A percentile compares a stretch with the other conserved stretches of the same genome.
Evolutionary conservation across 1,140 invertebrate genomes (phyloP).

Genomic region (Cepaea nemoralis): DNA sequence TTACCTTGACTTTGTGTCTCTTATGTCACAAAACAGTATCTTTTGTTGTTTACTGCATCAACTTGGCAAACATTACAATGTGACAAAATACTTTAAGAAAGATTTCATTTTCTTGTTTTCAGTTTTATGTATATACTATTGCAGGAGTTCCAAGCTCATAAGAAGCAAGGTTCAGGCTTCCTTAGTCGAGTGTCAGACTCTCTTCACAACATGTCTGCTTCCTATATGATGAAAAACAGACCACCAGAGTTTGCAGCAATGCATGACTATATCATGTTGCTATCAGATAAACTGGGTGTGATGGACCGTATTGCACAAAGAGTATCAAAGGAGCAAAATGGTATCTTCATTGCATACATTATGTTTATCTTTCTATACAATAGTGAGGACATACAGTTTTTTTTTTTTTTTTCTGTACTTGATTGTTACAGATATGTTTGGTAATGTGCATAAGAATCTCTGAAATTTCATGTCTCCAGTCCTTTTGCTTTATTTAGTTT

Average conservation of each 20-base stretch:
- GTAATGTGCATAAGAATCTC: too few relatives aligned
- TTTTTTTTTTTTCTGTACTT: neutral
- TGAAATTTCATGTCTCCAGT: too few relatives aligned
- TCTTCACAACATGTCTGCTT: conserved; percentile 76
- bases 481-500: too few relatives aligned
- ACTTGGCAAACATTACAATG: too few relatives aligned
- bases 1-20: too few relatives aligned
- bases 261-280: conserved; percentile 77
- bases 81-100: too few relatives aligned
- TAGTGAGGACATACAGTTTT: neutral
- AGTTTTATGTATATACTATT: too few relatives aligned
- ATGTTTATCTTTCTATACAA: neutral
- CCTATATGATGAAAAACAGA: conserved; percentile 76
- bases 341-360: conserved; percentile 61
- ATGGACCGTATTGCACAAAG: conserved; percentile 80
- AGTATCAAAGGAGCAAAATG: conserved; percentile 80
- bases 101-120: too few relatives aligned
- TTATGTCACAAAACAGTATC: too few relatives aligned
- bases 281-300: conserved; percentile 78
- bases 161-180: conserved; percentile 77
- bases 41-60: too few relatives aligned
- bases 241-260: conserved; percentile 79
- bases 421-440: too few relatives aligned
- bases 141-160: conserved; percentile 79
- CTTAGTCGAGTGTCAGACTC: conserved; percentile 77